Evolutionary conservation across 2,113 vertebrate genomes (phyloP).

Genomic region (Struthidea cinerea): DNA sequence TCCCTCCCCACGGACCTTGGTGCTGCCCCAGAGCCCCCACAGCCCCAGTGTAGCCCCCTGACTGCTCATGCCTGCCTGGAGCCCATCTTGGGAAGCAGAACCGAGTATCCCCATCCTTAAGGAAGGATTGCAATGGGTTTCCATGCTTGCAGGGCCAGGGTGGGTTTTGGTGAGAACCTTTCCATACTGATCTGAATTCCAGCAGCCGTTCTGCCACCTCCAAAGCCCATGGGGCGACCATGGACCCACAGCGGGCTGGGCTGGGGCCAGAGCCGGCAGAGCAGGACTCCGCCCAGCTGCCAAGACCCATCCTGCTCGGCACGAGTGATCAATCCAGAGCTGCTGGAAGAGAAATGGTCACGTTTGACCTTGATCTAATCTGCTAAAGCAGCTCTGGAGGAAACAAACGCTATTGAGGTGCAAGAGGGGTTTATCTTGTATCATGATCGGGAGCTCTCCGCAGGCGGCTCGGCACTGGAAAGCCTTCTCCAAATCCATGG

Average conservation of each 20-base stretch:
- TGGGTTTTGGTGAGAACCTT: neutral
- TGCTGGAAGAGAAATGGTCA: neutral
- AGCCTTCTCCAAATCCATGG: neutral
- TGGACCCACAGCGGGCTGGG: rapidly evolving
- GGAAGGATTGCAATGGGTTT: neutral
- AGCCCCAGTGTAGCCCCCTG: neutral
- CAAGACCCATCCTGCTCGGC: neutral
- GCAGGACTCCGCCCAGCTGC: neutral
- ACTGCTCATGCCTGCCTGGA: neutral
- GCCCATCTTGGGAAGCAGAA: neutral
- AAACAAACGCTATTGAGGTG: neutral
- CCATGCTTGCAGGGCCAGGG: no score
- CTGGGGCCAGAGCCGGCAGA: rapidly evolving
- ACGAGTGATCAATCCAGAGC: rapidly evolving
- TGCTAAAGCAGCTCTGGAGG: neutral
- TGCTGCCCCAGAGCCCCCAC: neutral
- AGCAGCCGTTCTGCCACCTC: rapidly evolving
- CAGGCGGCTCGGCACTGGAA: rapidly evolving
- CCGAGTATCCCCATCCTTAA: rapidly evolving
- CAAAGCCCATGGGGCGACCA: neutral
- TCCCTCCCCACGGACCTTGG: rapidly evolving
- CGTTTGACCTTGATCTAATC: neutral
- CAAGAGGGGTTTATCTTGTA: neutral
- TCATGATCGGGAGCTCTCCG: neutral
- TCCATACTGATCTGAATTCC: rapidly evolving